Conservation (phyloP, 2,888 invertebrate genomes). For the Geophilus truncorum region DNA sequence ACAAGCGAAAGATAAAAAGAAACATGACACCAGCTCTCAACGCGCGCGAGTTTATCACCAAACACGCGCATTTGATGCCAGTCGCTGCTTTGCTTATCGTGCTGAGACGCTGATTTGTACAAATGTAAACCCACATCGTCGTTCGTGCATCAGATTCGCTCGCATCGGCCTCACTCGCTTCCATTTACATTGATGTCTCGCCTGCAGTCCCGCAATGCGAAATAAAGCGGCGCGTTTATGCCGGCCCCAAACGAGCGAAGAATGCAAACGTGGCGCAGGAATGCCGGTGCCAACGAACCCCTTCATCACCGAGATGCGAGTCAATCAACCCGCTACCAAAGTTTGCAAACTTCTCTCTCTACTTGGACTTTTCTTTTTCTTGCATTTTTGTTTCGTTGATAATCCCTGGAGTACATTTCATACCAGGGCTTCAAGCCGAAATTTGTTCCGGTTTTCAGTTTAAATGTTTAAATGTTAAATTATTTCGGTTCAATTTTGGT, state of each 20-base stretch:
- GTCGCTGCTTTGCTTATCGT: constrained; percentile 27
- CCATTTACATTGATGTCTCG: constrained; percentile 27
- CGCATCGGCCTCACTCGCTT: constrained; percentile 20
- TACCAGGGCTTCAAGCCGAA: no score
- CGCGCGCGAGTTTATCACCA: constrained; percentile 11
- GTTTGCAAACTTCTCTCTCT: neutral
- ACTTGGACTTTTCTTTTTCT: neutral
- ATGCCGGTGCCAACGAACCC: constrained; percentile 1
- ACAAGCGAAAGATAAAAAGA: constrained; percentile 23
- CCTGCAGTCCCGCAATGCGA: constrained; percentile 27
- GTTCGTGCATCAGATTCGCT: constrained; percentile 23
- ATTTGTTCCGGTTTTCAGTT: no score
- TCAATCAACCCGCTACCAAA: neutral
- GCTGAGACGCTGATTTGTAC: constrained; percentile 27
- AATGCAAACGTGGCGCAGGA: neutral
- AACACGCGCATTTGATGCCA: constrained; percentile 16
- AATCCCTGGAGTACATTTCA: no score
- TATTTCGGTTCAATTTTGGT: no score
- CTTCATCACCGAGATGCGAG: neutral
- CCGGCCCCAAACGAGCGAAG: constrained; percentile 22
- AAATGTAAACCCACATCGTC: constrained; percentile 23
- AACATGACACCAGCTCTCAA: constrained; percentile 24
- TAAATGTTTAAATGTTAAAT: no score
- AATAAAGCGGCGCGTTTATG: constrained; percentile 25
- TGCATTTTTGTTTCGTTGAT: no score